Percentiles rank a stretch among this genome's conserved stretches.
Evolutionary conservation across 2,888 invertebrate species (phyloP).

Genomic region (Tyria jacobaeae): DNA sequence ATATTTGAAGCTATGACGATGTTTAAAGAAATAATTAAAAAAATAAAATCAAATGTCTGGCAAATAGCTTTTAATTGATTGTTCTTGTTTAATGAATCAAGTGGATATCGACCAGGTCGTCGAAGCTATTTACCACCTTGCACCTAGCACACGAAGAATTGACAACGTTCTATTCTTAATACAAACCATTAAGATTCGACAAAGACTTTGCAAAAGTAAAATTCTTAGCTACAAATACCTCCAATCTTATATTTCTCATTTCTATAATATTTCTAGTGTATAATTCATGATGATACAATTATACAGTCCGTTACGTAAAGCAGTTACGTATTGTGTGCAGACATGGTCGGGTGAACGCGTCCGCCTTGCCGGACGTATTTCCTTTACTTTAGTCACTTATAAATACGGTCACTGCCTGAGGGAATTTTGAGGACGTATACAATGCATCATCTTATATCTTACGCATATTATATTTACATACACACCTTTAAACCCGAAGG

Average conservation of each 20-base stretch:
- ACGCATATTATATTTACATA: neutral
- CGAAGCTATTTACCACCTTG: too few species aligned
- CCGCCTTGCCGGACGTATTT: slow-evolving; percentile 24
- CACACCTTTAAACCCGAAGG: too few species aligned
- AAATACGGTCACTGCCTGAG: slow-evolving; percentile 1
- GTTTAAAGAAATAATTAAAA: too few species aligned
- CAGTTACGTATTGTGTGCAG: slow-evolving; percentile 52
- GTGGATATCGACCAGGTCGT: too few species aligned
- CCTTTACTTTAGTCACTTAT: slow-evolving; percentile 21
- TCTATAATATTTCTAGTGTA: neutral
- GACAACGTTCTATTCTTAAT: too few species aligned
- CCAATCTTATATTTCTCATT: neutral
- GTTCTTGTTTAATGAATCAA: too few species aligned
- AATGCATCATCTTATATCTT: neutral
- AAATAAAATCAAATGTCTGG: too few species aligned
- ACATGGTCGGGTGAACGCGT: slow-evolving; percentile 54
- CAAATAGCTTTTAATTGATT: too few species aligned
- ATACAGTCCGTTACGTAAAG: slow-evolving; percentile 18
- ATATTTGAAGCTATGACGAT: too few species aligned
- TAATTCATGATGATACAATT: slow-evolving; percentile 7
- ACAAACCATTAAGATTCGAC: neutral
- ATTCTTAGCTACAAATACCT: neutral
- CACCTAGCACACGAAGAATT: too few species aligned
- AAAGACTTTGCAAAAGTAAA: neutral
- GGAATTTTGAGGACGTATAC: neutral